Conservation (phyloP, 2,797 vertebrate genomes). For the Macropus fuliginosus region DNA sequence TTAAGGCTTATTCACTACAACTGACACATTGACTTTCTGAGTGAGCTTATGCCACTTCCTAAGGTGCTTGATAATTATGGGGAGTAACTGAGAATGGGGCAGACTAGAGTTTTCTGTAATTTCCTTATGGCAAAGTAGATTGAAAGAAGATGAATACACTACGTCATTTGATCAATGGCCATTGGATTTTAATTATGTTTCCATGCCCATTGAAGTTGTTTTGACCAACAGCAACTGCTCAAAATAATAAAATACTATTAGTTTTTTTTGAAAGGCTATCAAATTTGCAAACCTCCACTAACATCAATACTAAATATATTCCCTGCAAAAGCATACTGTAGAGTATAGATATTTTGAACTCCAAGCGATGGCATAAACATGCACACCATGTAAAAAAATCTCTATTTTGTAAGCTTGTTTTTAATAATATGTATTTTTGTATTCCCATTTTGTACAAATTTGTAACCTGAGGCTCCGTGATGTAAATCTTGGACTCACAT, state of each 20-base stretch:
- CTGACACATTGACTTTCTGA: neutral
- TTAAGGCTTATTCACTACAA: constrained; percentile 30
- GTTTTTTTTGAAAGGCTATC: constrained; percentile 20
- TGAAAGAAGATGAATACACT: constrained; percentile 40
- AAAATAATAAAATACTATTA: constrained; percentile 17
- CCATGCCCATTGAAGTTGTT: constrained; percentile 2
- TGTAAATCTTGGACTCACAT: neutral
- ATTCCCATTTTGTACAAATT: neutral
- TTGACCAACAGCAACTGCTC: constrained; percentile 4
- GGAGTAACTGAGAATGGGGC: neutral
- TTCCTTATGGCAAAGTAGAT: constrained; percentile 25
- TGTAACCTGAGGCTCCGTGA: constrained; percentile 22
- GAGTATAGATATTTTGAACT: constrained; percentile 50
- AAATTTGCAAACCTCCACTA: constrained; percentile 18
- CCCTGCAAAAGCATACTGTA: constrained; percentile 30
- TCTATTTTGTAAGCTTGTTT: constrained; percentile 29
- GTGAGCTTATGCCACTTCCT: neutral
- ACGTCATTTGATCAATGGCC: constrained; percentile 11
- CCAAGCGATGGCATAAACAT: neutral
- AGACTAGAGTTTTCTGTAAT: constrained; percentile 33
- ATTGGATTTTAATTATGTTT: constrained; percentile 42
- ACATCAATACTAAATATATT: constrained; percentile 30
- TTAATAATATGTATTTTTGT: constrained; percentile 11
- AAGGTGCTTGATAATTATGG: constrained; percentile 25
- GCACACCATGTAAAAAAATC: neutral